Percentiles rank a stretch among this genome's conserved stretches.
These are phyloP conservation scores for Drosophila barbarae DNA, from an alignment of 2,888 invertebrate species.

Conservation along the genomic window DNA sequence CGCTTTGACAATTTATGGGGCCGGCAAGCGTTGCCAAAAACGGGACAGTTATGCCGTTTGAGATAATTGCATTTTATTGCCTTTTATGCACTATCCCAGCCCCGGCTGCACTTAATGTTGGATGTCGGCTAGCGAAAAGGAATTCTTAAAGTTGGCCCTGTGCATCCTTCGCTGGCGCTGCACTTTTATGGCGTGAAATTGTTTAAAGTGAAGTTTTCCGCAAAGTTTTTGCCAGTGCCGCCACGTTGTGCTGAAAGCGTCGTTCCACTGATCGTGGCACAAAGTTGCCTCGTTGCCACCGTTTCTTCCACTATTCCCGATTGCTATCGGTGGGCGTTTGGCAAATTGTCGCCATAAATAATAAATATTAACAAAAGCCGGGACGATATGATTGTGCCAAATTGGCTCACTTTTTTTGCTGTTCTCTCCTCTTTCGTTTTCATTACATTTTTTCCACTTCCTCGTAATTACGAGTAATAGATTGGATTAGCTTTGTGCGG, in stretches of 20 bases:
- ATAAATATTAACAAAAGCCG: conserved; percentile 36
- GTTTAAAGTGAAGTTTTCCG: conserved; percentile 48
- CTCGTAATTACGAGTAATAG: conserved; percentile 14
- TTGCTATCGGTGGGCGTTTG: conserved; percentile 33
- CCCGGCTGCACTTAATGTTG: conserved; percentile 44
- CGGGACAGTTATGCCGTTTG: conserved; percentile 70
- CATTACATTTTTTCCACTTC: conserved; percentile 7
- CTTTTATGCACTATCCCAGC: conserved; percentile 60
- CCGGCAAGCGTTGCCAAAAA: conserved; percentile 66
- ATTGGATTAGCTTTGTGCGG: conserved; percentile 21
- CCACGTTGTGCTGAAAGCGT: conserved; percentile 13
- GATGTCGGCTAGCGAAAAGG: conserved; percentile 24
- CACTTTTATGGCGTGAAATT: conserved; percentile 65
- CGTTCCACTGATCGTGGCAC: conserved; percentile 3
- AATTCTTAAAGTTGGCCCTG: conserved; percentile 37
- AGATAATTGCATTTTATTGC: conserved; percentile 74
- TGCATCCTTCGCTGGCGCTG: conserved; percentile 23
- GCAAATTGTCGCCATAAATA: conserved; percentile 47
- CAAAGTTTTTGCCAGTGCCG: conserved; percentile 16
- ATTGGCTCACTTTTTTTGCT: conserved; percentile 10
- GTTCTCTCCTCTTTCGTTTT: neutral
- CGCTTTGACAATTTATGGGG: conserved; percentile 62
- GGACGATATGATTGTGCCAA: conserved; percentile 31
- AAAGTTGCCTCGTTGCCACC: conserved; percentile 16
- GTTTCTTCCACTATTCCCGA: conserved; percentile 7